A percentile compares a stretch with the other conserved stretches of the same genome.
Conservation (phyloP, 2,888 invertebrate species). For the Herminia tarsipennalis region DNA sequence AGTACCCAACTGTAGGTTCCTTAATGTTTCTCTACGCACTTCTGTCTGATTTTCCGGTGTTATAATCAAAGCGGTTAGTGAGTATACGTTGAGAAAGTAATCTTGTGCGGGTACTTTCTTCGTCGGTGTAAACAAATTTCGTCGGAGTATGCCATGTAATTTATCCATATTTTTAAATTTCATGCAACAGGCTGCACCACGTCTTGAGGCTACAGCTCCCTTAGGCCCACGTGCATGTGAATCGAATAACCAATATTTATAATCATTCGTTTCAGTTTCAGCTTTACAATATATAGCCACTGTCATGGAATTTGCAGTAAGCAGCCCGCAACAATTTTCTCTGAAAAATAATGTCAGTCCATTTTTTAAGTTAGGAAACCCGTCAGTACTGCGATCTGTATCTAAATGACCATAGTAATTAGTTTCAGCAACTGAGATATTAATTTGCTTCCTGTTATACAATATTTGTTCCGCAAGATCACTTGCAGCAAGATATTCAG, state of each 20-base stretch:
- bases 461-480: slow-evolving; percentile 8
- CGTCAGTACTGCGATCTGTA: slow-evolving; percentile 4
- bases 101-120: too few relatives aligned
- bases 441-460: slow-evolving; percentile 10
- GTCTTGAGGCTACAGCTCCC: slow-evolving; percentile 12
- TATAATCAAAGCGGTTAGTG: slow-evolving; percentile 9
- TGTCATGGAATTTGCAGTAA: slow-evolving; percentile 12
- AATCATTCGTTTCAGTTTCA: not conserved
- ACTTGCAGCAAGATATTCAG: slow-evolving; percentile 12
- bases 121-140: slow-evolving; percentile 13
- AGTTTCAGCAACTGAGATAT: too few relatives aligned
- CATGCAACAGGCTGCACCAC: slow-evolving; percentile 23
- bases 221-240: slow-evolving; percentile 25
- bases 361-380: slow-evolving; percentile 21
- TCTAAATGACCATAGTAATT: slow-evolving; percentile 14
- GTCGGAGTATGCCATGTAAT: slow-evolving; percentile 14
- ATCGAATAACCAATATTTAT: slow-evolving; percentile 17
- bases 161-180: slow-evolving; percentile 14
- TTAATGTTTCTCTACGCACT: not conserved
- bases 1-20: not conserved
- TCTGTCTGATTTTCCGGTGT: not conserved
- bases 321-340: slow-evolving; percentile 9
- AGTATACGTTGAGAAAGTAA: slow-evolving; percentile 5
- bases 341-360: slow-evolving; percentile 14
- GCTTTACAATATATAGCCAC: slow-evolving; percentile 14